Evolutionary conservation across 1,140 invertebrate species (phyloP).

Genomic region (Dendroctonus valens): DNA sequence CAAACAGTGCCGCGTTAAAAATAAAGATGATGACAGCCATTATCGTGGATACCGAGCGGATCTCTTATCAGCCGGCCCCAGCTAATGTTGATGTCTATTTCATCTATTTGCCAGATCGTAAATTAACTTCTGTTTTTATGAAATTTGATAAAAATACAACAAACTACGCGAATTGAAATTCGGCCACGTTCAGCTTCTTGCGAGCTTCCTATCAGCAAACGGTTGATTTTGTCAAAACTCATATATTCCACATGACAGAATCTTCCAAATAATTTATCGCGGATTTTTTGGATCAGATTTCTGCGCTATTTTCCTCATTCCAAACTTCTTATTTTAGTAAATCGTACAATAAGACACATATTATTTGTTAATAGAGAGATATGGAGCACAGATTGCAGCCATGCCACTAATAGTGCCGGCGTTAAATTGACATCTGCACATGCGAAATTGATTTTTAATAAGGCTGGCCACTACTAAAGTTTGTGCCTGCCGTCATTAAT

Average conservation of each 20-base stretch:
- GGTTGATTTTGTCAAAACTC: neutral
- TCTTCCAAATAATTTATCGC: too few relatives aligned
- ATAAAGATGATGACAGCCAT: conserved; percentile 15
- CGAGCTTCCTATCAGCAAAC: neutral
- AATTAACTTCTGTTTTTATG: conserved; percentile 4
- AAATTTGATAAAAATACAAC: conserved; percentile 2
- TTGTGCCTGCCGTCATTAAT: too few relatives aligned
- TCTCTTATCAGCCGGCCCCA: conserved; percentile 5
- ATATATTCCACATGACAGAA: neutral
- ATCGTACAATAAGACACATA: too few relatives aligned
- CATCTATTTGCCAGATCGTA: conserved; percentile 5
- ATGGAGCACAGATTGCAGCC: too few relatives aligned
- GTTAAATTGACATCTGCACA: too few relatives aligned
- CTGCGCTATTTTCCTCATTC: too few relatives aligned
- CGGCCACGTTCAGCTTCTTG: neutral
- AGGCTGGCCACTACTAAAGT: too few relatives aligned
- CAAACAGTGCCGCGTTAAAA: conserved; percentile 11
- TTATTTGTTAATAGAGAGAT: too few relatives aligned
- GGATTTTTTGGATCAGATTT: too few relatives aligned
- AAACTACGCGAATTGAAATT: neutral
- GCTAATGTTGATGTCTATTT: conserved; percentile 2
- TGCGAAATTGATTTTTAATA: too few relatives aligned
- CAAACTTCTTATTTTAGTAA: too few relatives aligned
- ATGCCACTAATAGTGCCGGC: too few relatives aligned
- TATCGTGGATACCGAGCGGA: conserved; percentile 7